Evolutionary conservation across 2,888 invertebrate species (phyloP).

Genomic region (Phalera bucephala): DNA sequence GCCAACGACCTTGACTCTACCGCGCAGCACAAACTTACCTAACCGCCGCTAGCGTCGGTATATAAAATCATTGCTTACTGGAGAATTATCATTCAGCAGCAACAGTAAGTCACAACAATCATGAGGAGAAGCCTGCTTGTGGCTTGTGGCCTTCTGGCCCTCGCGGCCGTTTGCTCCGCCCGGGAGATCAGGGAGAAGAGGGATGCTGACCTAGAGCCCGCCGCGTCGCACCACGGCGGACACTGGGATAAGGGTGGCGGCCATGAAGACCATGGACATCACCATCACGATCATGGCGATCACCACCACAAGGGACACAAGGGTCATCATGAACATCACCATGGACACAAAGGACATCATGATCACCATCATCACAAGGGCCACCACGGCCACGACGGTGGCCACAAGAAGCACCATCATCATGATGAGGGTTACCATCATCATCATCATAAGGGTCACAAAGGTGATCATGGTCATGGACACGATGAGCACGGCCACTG

Average conservation of each 20-base stretch:
- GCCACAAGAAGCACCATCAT: conserved; percentile 84
- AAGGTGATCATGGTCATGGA: conserved; percentile 82
- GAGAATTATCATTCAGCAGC: conserved; percentile 60
- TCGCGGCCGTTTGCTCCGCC: conserved; percentile 71
- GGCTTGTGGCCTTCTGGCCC: conserved; percentile 63
- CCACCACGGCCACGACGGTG: conserved; percentile 82
- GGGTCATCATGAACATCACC: conserved; percentile 84
- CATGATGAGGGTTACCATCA: conserved; percentile 85
- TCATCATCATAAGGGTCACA: conserved; percentile 84
- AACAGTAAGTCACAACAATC: conserved; percentile 39
- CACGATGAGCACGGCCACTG: conserved; percentile 84
- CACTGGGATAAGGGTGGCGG: conserved; percentile 61
- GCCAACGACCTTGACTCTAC: conserved; percentile 63
- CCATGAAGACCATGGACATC: conserved; percentile 83
- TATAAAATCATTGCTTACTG: conserved; percentile 65
- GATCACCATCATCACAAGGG: conserved; percentile 85
- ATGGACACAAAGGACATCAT: conserved; percentile 86
- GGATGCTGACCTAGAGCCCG: conserved; percentile 74
- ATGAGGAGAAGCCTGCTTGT: conserved; percentile 57
- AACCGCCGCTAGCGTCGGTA: conserved; percentile 54
- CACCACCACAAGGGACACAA: conserved; percentile 87
- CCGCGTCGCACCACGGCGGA: conserved; percentile 57
- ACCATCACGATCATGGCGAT: conserved; percentile 84
- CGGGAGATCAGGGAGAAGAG: conserved; percentile 72
- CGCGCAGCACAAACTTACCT: conserved; percentile 52